These are phyloP conservation scores for Lepidocyrtinus sp. DNA, from an alignment of 2,888 invertebrate genomes.

Conservation along the genomic window DNA sequence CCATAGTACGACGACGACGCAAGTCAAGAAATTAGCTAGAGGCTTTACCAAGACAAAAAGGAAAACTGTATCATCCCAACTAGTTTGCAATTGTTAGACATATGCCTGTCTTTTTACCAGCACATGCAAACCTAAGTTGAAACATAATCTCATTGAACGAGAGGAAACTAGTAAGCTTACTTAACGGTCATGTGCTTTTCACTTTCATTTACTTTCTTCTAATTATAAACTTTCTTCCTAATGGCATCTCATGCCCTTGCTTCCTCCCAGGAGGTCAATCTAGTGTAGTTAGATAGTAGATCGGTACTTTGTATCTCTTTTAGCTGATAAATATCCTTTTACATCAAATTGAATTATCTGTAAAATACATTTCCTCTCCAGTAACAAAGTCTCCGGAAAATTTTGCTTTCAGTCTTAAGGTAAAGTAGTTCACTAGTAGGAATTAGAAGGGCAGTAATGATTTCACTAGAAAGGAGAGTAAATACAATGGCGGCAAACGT, in stretches of 20 bases:
- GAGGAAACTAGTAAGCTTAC: neutral
- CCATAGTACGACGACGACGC: constrained; percentile 23
- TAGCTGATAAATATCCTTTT: no score
- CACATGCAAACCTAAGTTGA: neutral
- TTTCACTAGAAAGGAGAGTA: no score
- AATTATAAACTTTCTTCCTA: neutral
- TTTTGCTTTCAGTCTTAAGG: no score
- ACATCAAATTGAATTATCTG: no score
- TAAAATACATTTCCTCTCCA: no score
- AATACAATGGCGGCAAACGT: no score
- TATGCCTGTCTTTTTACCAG: neutral
- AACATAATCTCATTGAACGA: neutral
- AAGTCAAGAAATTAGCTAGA: constrained; percentile 17
- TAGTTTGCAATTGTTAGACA: neutral
- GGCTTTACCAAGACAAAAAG: neutral
- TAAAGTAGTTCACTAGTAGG: no score
- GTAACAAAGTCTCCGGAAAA: no score
- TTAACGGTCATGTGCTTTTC: neutral
- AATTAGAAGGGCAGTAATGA: no score
- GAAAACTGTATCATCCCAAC: neutral
- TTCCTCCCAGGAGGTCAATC: neutral
- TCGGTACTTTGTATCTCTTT: no score
- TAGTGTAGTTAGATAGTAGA: no score
- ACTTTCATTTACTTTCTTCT: neutral
- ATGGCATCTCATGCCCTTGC: neutral